Evolutionary conservation across 2,888 invertebrate genomes (phyloP).

Genomic region (Tortrix viridana): DNA sequence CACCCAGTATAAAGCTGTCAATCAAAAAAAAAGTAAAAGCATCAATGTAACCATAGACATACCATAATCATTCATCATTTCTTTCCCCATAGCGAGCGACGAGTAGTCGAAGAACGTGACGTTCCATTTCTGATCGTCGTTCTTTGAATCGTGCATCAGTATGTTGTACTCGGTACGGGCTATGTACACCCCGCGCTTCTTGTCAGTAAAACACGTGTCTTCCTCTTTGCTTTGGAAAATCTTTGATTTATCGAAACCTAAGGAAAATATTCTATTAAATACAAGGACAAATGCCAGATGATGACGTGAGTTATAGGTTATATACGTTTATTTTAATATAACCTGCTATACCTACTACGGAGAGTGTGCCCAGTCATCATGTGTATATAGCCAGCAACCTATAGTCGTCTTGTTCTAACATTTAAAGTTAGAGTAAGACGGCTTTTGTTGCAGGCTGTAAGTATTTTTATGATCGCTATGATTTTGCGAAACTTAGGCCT

Average conservation of each 20-base stretch:
- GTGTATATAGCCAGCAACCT: no score
- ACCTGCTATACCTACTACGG: no score
- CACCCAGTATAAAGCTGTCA: no score
- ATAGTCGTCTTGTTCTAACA: no score
- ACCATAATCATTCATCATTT: conserved; percentile 93
- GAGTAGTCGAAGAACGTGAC: conserved; percentile 98
- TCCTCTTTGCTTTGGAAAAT: conserved; percentile 76
- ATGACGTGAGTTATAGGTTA: no score
- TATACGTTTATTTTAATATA: no score
- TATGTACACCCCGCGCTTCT: conserved; percentile 89
- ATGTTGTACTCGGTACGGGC: conserved; percentile 97
- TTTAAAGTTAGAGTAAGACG: no score
- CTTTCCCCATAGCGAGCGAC: conserved; percentile 90
- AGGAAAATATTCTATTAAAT: neutral
- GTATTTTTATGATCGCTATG: no score
- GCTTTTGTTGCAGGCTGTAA: no score
- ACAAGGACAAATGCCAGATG: conserved; percentile 21
- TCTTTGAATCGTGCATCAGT: conserved; percentile 94
- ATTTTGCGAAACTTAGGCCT: no score
- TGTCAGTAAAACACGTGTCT: conserved; percentile 88
- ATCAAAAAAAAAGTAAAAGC: no score
- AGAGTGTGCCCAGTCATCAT: no score
- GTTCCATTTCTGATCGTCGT: conserved; percentile 92
- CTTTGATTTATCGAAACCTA: conserved; percentile 76
- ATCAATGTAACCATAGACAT: conserved; percentile 46